Base-by-base conservation (phyloP, 1,140 invertebrate species). In the Heliconius nattereri region DNA sequence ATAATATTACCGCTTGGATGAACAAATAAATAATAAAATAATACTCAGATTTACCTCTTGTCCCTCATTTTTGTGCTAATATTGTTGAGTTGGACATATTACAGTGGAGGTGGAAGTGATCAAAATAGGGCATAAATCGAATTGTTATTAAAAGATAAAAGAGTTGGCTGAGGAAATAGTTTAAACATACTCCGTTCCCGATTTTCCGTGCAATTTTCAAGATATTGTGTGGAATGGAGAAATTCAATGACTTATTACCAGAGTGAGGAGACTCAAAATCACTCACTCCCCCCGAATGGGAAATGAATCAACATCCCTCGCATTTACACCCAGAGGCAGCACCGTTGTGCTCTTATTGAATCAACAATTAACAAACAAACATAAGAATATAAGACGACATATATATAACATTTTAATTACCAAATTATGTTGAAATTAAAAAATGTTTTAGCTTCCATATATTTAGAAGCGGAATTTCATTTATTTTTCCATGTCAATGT, bases 11-110 rank as follows among this genome's bases (percentile, higher is more conserved):
- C 23, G 60, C 26, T 66, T 66, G 26, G 60, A 26, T 29, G 60
- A 66, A 66, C 60, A 66, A 66, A 66, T 66, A 66, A 26, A 66
- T 66, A 66, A 66, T 66, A 66, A 16, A 66, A 23, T 60, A 60
- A 45, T 35, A 35, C 11, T 29, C 60, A 66, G 60, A 29, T 29
- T 66, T 26, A 29, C 23, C 23, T 66, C 13, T 26, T 29, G 9
- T 66, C 9, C 26, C 9, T 66, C 13, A 66, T 66, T 8, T n/a
- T 57, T 57, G 11, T 60, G n/a, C 23, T 26, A 60, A 26, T 60
- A 3, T 60, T 66, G 26, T 29, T 29, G 9, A 13, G 3, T 11
- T 45, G 13, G 16, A 45, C 13, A 16, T 45, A 45, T 16, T 45
- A 45, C 40, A 45, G 16, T 5, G 54, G n/a, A 60, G n/a, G 9